These are phyloP conservation scores for Malaclemys terrapin DNA, from an alignment of 2,113 vertebrate species.

Conservation along the genomic window DNA sequence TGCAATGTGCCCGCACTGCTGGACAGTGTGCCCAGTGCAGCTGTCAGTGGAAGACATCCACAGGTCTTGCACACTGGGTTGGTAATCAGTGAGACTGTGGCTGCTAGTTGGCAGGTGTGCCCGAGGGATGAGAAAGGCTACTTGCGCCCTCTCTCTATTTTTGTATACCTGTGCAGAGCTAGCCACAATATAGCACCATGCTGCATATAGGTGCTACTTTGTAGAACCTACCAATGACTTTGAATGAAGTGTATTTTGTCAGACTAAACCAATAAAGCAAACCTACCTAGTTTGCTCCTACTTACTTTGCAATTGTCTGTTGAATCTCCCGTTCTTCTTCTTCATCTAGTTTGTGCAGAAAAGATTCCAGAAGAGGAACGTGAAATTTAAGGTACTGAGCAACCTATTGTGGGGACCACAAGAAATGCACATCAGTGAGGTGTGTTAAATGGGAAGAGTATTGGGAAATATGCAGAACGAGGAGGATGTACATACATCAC, in stretches of 20 bases:
- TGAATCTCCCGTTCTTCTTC: constrained; percentile 88
- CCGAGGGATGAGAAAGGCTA: neutral
- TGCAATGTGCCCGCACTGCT: neutral
- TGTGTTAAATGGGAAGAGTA: accelerated
- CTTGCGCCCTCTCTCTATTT: neutral
- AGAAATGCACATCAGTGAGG: accelerated
- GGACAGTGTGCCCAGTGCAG: neutral
- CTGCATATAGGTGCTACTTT: accelerated
- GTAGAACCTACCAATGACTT: accelerated
- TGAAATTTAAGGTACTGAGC: constrained; percentile 93
- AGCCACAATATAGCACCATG: neutral
- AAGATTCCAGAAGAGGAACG: constrained; percentile 86
- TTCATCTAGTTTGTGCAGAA: constrained; percentile 86
- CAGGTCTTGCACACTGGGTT: neutral
- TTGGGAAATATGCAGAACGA: accelerated
- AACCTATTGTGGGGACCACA: constrained; percentile 78
- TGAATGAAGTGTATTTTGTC: neutral
- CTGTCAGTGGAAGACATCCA: neutral
- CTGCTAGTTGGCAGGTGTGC: neutral
- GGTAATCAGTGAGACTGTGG: neutral
- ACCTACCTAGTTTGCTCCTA: neutral
- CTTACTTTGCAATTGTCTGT: constrained; percentile 84
- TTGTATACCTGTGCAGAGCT: neutral
- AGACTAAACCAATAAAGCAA: neutral
- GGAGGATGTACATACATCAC: constrained; percentile 81